Evolutionary conservation across 2,888 invertebrate species (phyloP).

Genomic region (Rhorus exstirpatorius): DNA sequence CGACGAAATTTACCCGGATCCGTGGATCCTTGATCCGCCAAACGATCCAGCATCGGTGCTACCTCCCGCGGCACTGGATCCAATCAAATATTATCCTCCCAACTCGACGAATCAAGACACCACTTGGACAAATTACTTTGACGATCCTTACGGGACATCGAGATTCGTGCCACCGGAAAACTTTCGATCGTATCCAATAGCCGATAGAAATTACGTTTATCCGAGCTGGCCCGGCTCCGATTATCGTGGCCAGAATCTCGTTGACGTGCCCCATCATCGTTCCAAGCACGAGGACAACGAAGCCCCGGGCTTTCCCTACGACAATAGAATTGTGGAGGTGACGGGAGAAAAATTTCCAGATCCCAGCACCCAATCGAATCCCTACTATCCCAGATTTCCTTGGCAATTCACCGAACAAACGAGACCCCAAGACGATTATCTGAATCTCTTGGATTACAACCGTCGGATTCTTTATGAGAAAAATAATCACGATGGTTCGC

Average conservation of each 20-base stretch:
- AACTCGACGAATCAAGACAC: slow-evolving; percentile 28
- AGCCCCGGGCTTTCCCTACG: background rate
- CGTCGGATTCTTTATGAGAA: slow-evolving; percentile 44
- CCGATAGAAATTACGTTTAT: slow-evolving; percentile 42
- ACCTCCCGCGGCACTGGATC: slow-evolving; percentile 1
- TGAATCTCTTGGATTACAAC: slow-evolving; percentile 40
- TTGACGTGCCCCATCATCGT: slow-evolving; percentile 44
- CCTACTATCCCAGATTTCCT: slow-evolving; percentile 10
- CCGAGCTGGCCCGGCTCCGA: slow-evolving; percentile 48
- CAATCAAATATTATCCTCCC: slow-evolving; percentile 2
- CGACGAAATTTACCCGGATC: slow-evolving; percentile 13
- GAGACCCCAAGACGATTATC: slow-evolving; percentile 23
- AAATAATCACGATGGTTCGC: slow-evolving; percentile 26
- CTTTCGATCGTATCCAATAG: slow-evolving; percentile 51
- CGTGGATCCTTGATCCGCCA: background rate
- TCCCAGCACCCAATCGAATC: background rate
- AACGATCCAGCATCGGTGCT: background rate
- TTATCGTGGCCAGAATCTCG: slow-evolving; percentile 1
- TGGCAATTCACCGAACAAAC: slow-evolving; percentile 28
- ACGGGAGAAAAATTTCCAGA: background rate
- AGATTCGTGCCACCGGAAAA: slow-evolving; percentile 3
- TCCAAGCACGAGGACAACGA: slow-evolving; percentile 33
- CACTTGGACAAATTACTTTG: slow-evolving; percentile 44
- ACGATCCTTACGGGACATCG: slow-evolving; percentile 40
- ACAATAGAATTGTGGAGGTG: background rate